Evolutionary conservation across 2,888 invertebrate species (phyloP).

Genomic region (Agrilus mali): DNA sequence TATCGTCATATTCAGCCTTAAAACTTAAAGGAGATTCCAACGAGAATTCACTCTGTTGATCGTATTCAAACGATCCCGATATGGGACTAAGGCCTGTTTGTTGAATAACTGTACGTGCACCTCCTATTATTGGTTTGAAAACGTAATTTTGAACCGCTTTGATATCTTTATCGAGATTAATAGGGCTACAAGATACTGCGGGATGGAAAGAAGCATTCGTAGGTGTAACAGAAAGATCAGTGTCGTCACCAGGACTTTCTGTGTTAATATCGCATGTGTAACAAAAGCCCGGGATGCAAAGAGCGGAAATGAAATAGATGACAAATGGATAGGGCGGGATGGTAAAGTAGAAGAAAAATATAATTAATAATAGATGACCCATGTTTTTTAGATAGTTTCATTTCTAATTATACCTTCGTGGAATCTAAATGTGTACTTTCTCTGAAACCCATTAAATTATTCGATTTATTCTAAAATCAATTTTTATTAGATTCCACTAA

Average conservation of each 20-base stretch:
- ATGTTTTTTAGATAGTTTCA: no score
- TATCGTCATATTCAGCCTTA: conserved; percentile 4
- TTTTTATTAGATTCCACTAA: no score
- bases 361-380: neutral
- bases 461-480: no score
- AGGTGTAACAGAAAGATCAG: conserved; percentile 22
- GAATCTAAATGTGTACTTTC: no score
- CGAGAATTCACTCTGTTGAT: conserved; percentile 18
- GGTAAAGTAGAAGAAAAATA: conserved; percentile 4
- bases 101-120: no score
- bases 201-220: conserved; percentile 28
- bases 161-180: no score
- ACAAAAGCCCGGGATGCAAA: conserved; percentile 17
- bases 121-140: conserved; percentile 14
- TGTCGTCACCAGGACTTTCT: conserved; percentile 12
- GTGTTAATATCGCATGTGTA: no score
- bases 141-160: conserved; percentile 9
- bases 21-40: conserved; percentile 1
- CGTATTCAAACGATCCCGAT: conserved; percentile 28
- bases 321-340: neutral
- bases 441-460: no score
- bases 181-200: no score
- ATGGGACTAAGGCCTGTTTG: conserved; percentile 22
- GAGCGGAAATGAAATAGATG: conserved; percentile 4
- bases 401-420: no score